These are phyloP conservation scores for Euzetes globulus DNA, from an alignment of 2,888 invertebrate genomes.

Conservation along the genomic window DNA sequence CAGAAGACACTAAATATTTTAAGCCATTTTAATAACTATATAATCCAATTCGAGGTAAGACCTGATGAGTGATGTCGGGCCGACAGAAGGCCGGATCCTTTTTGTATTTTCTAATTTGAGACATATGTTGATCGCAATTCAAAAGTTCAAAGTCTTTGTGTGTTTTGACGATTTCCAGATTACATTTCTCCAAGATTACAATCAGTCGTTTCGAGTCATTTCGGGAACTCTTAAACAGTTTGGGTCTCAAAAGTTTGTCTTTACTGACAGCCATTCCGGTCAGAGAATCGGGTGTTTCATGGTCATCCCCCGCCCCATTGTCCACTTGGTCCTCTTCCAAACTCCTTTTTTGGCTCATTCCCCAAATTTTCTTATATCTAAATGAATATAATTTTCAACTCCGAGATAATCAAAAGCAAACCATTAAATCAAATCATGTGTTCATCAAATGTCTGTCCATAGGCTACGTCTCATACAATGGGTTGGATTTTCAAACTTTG, in stretches of 20 bases:
- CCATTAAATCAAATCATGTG: neutral
- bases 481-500: too few species aligned
- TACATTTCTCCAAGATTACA: constrained; percentile 84
- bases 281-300: constrained; percentile 34
- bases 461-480: too few species aligned
- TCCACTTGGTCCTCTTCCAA: constrained; percentile 2
- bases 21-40: neutral
- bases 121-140: constrained; percentile 85
- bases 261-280: constrained; percentile 2
- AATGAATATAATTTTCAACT: neutral
- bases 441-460: neutral
- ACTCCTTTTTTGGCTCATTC: neutral
- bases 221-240: constrained; percentile 34
- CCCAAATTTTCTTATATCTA: neutral
- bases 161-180: constrained; percentile 86
- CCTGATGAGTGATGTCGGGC: constrained; percentile 94
- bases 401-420: neutral
- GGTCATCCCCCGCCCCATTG: constrained; percentile 11
- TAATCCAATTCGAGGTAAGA: constrained; percentile 39
- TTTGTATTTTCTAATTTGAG: constrained; percentile 73
- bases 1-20: constrained; percentile 62
- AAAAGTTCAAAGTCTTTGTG: constrained; percentile 80
- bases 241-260: constrained; percentile 31
- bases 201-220: constrained; percentile 65
- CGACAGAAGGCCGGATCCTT: constrained; percentile 79